phyloP scores from a whole-genome alignment of 1,140 invertebrate species.

The Drosophila biarmipes region DNA sequence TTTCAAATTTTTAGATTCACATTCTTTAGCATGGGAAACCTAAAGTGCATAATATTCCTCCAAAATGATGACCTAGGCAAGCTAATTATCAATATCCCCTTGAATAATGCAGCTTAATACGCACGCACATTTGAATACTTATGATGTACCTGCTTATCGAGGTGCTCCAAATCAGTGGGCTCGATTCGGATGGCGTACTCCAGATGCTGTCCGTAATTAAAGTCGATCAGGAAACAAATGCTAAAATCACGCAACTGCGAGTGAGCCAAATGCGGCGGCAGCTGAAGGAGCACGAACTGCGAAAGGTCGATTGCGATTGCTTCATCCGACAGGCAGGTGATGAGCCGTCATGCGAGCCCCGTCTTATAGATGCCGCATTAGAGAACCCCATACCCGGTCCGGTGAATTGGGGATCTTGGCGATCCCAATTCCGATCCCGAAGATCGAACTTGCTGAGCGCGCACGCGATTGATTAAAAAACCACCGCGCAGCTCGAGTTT shows the following conservation, averaged over 20 bases:
- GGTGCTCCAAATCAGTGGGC: slow-evolving; percentile 27
- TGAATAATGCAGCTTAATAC: neutral
- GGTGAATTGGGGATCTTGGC: slow-evolving; percentile 20
- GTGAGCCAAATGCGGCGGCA: slow-evolving; percentile 35
- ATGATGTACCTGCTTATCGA: slow-evolving; percentile 10
- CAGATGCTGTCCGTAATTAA: slow-evolving; percentile 66
- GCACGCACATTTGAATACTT: slow-evolving; percentile 27
- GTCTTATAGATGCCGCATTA: slow-evolving; percentile 64
- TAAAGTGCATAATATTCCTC: no score
- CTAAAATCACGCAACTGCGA: slow-evolving; percentile 79
- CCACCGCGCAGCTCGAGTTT: slow-evolving; percentile 17
- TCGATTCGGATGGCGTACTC: slow-evolving; percentile 26
- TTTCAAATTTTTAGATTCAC: no score
- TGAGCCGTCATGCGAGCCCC: slow-evolving; percentile 71
- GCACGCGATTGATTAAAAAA: slow-evolving; percentile 76
- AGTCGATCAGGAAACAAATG: slow-evolving; percentile 83
- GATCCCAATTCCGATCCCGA: slow-evolving; percentile 5
- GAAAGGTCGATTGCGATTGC: slow-evolving; percentile 67
- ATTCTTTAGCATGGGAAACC: no score
- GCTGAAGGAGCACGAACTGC: slow-evolving; percentile 27
- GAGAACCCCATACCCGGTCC: slow-evolving; percentile 27
- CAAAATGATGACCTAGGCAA: no score
- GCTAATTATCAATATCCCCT: slow-evolving; percentile 1
- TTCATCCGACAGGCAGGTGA: slow-evolving; percentile 82
- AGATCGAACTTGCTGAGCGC: slow-evolving; percentile 21